Evolutionary conservation across 2,113 vertebrate genomes (phyloP).

Genomic region (Rhinichthys klamathensis): DNA sequence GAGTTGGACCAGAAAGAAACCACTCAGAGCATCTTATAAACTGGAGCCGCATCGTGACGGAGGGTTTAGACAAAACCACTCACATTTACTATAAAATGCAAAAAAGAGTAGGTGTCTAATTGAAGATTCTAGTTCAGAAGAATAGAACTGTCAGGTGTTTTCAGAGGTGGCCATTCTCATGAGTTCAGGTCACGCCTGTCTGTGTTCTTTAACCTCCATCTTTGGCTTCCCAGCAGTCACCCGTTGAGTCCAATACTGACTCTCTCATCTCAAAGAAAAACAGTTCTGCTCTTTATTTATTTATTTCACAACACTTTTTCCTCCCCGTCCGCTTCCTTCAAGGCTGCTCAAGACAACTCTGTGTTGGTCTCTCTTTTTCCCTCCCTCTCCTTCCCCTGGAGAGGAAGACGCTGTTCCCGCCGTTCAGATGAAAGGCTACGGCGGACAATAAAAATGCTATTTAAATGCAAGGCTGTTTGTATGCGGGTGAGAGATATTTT

Average conservation of each 20-base stretch:
- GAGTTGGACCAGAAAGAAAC: neutral
- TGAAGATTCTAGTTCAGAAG: neutral
- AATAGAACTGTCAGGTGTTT: neutral
- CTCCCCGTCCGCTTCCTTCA: conserved; percentile 54
- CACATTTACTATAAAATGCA: too few relatives aligned
- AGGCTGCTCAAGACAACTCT: conserved; percentile 47
- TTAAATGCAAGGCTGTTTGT: conserved; percentile 83
- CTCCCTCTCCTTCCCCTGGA: conserved; percentile 75
- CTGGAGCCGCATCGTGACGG: neutral
- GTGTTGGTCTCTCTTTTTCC: conserved; percentile 54
- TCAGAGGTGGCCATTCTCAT: conserved; percentile 8
- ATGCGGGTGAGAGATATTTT: conserved; percentile 78
- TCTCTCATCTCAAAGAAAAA: conserved; percentile 69
- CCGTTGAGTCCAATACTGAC: conserved; percentile 55
- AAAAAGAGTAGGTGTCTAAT: neutral
- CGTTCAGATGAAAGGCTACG: conserved; percentile 79
- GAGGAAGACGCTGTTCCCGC: conserved; percentile 73
- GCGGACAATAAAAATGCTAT: conserved; percentile 83
- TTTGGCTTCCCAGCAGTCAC: conserved; percentile 59
- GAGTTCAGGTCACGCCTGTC: conserved; percentile 50
- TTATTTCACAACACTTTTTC: conserved; percentile 72
- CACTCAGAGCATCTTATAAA: neutral
- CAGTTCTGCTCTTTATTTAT: conserved; percentile 59
- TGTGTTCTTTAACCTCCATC: conserved; percentile 50
- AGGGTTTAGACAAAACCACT: neutral